Evolutionary conservation across 1,140 invertebrate genomes (phyloP), one percentile per base, ranked within the genome.

Genomic region (Ooceraea biroi): DNA sequence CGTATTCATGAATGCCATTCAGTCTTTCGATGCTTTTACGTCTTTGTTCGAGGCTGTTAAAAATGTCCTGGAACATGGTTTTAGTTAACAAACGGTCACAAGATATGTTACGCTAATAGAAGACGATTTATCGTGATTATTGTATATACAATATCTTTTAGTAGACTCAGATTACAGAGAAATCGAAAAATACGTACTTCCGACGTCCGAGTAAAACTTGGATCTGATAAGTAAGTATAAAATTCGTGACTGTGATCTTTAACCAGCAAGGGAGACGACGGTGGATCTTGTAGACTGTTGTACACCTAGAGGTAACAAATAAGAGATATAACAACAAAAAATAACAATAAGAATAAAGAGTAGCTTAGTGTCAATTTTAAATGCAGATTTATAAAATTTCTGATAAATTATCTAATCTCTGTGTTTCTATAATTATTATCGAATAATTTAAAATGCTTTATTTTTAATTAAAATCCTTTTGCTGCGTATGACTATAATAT

Each of bases 201-300:
- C 0, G 94, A 94, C n/a, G 93, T 94, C 83, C 94, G 92, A 0
- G 93, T 94, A 61, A 94, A 94, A 63, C 93, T 94, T 3, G 94
- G 93, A 84, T 94, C 94, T 30, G 89, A 85, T 69, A 91, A 88
- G 60, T 93, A 93, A 57, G 82, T 91, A 83, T 92, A 92, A 27
- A 91, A 85, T n/a, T 94, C 92, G 58, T 94, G 91, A 82, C 82
- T 91, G 19, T 91, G 82, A 57, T 94, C 92, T 48, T 93, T 93
- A 8, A 93, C 76, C 36, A 93, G 84, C 12, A 94, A 74, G 0
- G 93, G 93, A 8, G 94, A 94, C 17, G 93, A 88, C 7, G 93
- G 93, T 44, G 93, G 93, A 86, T 93, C 93, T 85, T 94, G 93
- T 10, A 94, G 86, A 84, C 94, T 94, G 48, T 94, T 92, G 74